These are phyloP conservation scores for Augiades crinisus DNA, from an alignment of 2,888 invertebrate genomes.

Conservation along the genomic window DNA sequence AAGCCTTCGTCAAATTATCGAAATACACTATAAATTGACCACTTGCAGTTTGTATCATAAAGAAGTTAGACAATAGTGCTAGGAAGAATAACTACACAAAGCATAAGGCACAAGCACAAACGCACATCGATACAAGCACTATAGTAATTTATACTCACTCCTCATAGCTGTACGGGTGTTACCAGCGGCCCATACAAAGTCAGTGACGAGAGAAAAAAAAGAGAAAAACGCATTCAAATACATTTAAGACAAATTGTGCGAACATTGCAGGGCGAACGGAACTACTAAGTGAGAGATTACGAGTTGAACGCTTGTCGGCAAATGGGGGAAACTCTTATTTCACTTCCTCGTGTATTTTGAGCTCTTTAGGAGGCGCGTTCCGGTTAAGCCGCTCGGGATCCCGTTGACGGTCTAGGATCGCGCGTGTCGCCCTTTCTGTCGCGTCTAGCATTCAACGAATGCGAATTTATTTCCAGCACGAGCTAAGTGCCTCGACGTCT, in stretches of 20 bases:
- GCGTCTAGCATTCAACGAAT: slow-evolving; percentile 44
- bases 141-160: slow-evolving; percentile 86
- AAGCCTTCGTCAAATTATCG: slow-evolving; percentile 53
- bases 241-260: slow-evolving; percentile 81
- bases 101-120: slow-evolving; percentile 79
- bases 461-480: slow-evolving; percentile 49
- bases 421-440: slow-evolving; percentile 72
- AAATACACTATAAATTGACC: slow-evolving; percentile 57
- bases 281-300: slow-evolving; percentile 81
- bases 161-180: slow-evolving; percentile 84
- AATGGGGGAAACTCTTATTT: slow-evolving; percentile 69
- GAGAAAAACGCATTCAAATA: slow-evolving; percentile 83
- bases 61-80: slow-evolving; percentile 39
- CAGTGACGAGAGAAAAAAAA: slow-evolving; percentile 84
- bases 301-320: slow-evolving; percentile 78
- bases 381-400: slow-evolving; percentile 69
- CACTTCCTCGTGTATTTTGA: slow-evolving; percentile 73
- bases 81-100: slow-evolving; percentile 71
- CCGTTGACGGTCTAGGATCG: slow-evolving; percentile 54
- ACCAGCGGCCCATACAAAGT: slow-evolving; percentile 87
- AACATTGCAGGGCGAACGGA: slow-evolving; percentile 82
- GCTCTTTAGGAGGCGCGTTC: slow-evolving; percentile 72
- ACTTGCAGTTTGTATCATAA: slow-evolving; percentile 73
- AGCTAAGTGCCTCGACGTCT: slow-evolving; percentile 39
- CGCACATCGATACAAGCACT: slow-evolving; percentile 79